Base-by-base conservation (phyloP, 35 echinoderm and acorn worm species). In the Heliocidaris tuberculata region DNA sequence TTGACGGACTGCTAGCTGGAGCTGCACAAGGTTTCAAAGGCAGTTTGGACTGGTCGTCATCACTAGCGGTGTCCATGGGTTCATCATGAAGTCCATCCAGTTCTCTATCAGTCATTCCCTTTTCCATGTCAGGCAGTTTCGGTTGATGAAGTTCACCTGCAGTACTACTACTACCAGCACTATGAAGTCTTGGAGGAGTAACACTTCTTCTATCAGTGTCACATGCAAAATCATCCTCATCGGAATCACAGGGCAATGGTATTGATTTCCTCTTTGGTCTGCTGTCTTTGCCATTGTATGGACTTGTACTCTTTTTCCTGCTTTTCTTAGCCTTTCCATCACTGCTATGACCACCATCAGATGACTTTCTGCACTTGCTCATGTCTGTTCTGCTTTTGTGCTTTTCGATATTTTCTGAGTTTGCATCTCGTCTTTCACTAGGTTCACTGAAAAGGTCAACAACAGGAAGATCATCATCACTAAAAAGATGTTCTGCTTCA, bases 1-100 rank as follows among this genome's bases (percentile, higher is more conserved):
- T 94, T 13, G 48, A 85, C 31, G n/a, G 94, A 56, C 47, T 95
- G 85, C 94, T 95, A 21, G 94, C 11, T 6, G 50, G 29, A 50
- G 27, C 47, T 30, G 48, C 13, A 31, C 10, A 61, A 85, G 27
- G 93, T 70, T 31, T 12, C 50, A 42, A 59, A 54, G 29, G 48
- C 85, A 86, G 85, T 86, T 89, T 7, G 16, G 15, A 4, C 87
- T 89, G 87, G 48, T 93, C 50, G 19, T 59, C 91, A 93, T 96
- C 95, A 48, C 93, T 61, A 7, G 27, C 95, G 17, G 93, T 96
- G 89, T 96, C 95, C 95, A 96, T 96, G 13, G 93, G 50, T 94
- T 96, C 95, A 6, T 94, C 93, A 4, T 89, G 7, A 3, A 78
- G 65, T 6, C 21, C 65, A 29, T n/a, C 65, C 21, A n/a, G 65